Evolutionary conservation across 2,797 vertebrate species (phyloP), one percentile per base, ranked within the genome.

Genomic region (Chaetophractus vellerosus): DNA sequence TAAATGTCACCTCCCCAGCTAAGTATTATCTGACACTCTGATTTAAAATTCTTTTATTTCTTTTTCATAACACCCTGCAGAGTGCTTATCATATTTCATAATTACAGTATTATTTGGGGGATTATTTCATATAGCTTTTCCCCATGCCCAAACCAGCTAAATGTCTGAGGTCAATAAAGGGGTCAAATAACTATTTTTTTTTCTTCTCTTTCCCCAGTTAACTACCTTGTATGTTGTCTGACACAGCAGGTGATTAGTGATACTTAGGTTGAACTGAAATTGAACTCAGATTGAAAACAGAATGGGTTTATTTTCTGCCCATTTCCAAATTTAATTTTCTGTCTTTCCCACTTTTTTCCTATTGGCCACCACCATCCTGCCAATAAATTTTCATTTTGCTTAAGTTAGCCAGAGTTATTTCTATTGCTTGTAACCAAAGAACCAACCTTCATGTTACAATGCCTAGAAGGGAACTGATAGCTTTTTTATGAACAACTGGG

Each of bases 21-120:
- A 57, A 71, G 10, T 41, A 36, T 48, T 69, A 50, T 19, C 23
- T 74, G 36, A 41, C 3, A 26, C 38, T 38, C 18, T 63, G 38
- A 66, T 55, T 64, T 87, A 72, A 90, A 80, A 48, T 52, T 90
- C 41, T 75, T n/a, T 45, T 55, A 18, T n/a, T 41, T 93, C 55
- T 76, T 9, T 86, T 36, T 89, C 19, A 36, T 28, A 19, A 21
- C 21, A 45, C 21, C 24, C 21, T 87, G 18, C 16, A 48, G 52
- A 7, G 45, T 11, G n/a, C 3, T 11, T 61, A 41, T 18, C 11
- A 28, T 9, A 45, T 68, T 91, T 85, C 9, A 8, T 23, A 64
- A 38, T 28, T 68, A 50, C 5, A 12, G 61, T 24, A 59, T 28
- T 14, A 9, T 3, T 55, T 28, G 24, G 3, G 57, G 16, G 26